These are phyloP conservation scores for Platyrinchus mystaceus DNA, from an alignment of 2,797 vertebrate species.

Conservation along the genomic window DNA sequence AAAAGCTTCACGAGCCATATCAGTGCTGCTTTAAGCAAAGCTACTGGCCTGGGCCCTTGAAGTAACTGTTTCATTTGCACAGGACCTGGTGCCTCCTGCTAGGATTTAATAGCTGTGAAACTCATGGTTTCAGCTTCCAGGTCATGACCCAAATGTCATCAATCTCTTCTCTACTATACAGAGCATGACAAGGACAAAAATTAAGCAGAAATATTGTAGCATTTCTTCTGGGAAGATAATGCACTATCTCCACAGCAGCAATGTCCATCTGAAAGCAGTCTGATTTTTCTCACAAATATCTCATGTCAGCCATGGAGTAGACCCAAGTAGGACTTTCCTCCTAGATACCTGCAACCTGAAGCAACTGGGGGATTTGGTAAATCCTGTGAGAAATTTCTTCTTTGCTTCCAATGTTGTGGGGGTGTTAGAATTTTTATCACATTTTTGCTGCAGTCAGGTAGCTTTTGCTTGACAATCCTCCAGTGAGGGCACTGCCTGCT, in stretches of 20 bases:
- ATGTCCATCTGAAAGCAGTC: neutral
- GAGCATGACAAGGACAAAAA: neutral
- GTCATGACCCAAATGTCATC: neutral
- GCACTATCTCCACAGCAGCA: neutral
- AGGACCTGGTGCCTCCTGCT: neutral
- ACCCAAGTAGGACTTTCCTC: neutral
- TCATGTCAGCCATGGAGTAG: neutral
- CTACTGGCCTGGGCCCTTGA: neutral
- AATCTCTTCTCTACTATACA: neutral
- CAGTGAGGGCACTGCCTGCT: neutral
- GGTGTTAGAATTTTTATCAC: neutral
- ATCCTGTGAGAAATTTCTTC: neutral
- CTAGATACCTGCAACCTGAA: neutral
- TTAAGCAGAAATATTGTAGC: neutral
- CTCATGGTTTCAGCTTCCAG: neutral
- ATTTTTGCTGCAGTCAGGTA: neutral
- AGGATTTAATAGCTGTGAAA: constrained; percentile 28
- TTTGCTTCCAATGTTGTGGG: neutral
- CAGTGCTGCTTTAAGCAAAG: neutral
- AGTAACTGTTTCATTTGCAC: neutral
- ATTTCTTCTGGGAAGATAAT: neutral
- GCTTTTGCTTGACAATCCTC: neutral
- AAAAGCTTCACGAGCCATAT: neutral
- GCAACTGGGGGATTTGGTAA: neutral
- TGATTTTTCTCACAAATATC: neutral